These are phyloP conservation scores for Gasterosteus aculeatus DNA, from an alignment of 2,113 vertebrate genomes.

Conservation along the genomic window DNA sequence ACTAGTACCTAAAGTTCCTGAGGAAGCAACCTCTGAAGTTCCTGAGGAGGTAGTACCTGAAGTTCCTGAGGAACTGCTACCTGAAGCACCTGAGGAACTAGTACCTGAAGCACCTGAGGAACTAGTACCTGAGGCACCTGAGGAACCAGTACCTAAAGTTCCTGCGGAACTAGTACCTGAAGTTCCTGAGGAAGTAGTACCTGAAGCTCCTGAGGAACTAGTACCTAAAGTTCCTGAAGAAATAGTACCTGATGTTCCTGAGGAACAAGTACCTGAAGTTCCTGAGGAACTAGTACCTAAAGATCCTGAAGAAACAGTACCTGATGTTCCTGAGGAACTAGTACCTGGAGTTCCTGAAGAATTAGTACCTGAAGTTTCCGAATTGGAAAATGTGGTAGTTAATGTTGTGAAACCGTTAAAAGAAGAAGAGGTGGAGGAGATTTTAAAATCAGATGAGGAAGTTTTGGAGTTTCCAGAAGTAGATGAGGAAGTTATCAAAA, in stretches of 20 bases:
- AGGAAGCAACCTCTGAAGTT: background rate
- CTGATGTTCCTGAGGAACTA: background rate
- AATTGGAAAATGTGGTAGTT: slow-evolving; percentile 5
- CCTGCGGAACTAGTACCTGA: background rate
- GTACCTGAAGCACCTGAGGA: no score
- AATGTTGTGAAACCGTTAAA: slow-evolving; percentile 2
- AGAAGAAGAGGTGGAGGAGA: slow-evolving; percentile 3
- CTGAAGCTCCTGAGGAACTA: background rate
- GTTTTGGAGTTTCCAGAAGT: background rate
- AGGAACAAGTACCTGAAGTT: background rate
- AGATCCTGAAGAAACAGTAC: background rate
- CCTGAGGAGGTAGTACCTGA: background rate
- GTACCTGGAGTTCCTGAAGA: background rate
- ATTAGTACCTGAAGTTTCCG: background rate
- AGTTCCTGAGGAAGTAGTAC: background rate
- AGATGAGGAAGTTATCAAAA: background rate
- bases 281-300: background rate
- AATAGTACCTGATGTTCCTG: background rate
- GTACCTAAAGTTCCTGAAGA: background rate
- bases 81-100: background rate
- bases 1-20: background rate
- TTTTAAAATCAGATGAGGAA: background rate
- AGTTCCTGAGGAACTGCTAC: background rate
- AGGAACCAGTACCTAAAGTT: no score
- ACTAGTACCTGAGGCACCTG: no score